phyloP scores from a whole-genome alignment of 2,113 vertebrate species.

The Heterocephalus glaber region DNA sequence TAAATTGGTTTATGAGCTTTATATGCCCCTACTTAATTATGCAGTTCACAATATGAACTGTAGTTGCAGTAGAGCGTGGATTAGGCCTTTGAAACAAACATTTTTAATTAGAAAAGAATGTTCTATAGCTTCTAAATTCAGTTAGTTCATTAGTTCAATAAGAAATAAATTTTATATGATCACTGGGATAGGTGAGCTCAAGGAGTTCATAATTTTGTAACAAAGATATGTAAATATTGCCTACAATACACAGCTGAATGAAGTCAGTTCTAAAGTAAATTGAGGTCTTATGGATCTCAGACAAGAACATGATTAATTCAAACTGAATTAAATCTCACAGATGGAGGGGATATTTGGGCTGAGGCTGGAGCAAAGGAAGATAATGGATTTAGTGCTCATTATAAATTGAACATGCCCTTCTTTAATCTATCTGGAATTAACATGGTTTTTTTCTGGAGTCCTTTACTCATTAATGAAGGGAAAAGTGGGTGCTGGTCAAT shows the following conservation, averaged over 20 bases:
- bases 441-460: background rate
- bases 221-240: background rate
- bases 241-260: background rate
- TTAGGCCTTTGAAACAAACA: constrained; percentile 47
- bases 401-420: background rate
- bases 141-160: constrained; percentile 27
- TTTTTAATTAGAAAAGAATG: constrained; percentile 62
- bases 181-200: background rate
- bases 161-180: constrained; percentile 38
- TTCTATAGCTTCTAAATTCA: constrained; percentile 27
- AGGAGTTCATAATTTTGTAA: background rate
- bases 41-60: background rate
- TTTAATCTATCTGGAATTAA: constrained; percentile 50
- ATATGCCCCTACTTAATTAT: constrained; percentile 30
- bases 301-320: constrained; percentile 19
- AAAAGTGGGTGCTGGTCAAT: background rate
- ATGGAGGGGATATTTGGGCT: background rate
- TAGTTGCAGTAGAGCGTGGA: background rate
- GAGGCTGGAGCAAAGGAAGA: background rate
- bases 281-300: background rate
- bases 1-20: constrained; percentile 30
- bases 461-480: background rate
- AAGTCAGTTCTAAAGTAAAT: background rate
- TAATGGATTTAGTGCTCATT: background rate
- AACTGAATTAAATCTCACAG: background rate